Percentiles rank a stretch among this genome's conserved stretches.
These are phyloP conservation scores for Psittacula cyanocephala DNA, from an alignment of 2,113 vertebrate genomes.

Conservation along the genomic window DNA sequence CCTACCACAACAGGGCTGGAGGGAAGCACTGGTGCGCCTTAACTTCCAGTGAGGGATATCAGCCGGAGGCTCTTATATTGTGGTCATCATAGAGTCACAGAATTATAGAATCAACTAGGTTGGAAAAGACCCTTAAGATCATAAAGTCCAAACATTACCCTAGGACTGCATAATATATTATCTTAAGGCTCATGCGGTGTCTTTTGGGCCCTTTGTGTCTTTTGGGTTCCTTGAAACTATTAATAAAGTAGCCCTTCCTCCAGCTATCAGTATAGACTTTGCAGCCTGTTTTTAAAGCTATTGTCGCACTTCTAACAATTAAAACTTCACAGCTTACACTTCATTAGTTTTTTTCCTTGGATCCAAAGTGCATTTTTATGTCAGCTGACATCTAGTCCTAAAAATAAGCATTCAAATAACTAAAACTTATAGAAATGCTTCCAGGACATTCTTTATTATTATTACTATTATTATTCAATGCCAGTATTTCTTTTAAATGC, in stretches of 20 bases:
- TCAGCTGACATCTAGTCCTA: background rate
- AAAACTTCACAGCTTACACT: conserved; percentile 3
- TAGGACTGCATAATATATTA: background rate
- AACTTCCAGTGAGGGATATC: background rate
- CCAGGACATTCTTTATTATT: background rate
- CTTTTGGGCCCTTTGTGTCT: background rate
- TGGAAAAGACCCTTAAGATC: background rate
- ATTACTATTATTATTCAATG: background rate
- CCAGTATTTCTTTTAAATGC: background rate
- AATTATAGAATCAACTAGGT: background rate
- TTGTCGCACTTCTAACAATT: conserved; percentile 37
- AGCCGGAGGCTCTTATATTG: background rate
- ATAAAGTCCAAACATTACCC: background rate
- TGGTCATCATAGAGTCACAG: background rate
- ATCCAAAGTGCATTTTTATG: conserved; percentile 1
- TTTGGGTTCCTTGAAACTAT: conserved; percentile 16
- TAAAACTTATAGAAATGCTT: background rate
- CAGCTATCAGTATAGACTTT: conserved; percentile 22
- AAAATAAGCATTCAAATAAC: conserved; percentile 8
- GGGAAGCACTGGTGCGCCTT: background rate
- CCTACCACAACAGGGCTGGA: background rate
- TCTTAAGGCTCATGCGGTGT: background rate
- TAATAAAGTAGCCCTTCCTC: conserved; percentile 46
- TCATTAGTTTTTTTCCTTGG: background rate
- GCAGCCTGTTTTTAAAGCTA: conserved; percentile 18